Percentiles rank a stretch among this genome's conserved stretches.
Conservation (phyloP, 2,113 vertebrate genomes). For the Barnardius zonarius region DNA sequence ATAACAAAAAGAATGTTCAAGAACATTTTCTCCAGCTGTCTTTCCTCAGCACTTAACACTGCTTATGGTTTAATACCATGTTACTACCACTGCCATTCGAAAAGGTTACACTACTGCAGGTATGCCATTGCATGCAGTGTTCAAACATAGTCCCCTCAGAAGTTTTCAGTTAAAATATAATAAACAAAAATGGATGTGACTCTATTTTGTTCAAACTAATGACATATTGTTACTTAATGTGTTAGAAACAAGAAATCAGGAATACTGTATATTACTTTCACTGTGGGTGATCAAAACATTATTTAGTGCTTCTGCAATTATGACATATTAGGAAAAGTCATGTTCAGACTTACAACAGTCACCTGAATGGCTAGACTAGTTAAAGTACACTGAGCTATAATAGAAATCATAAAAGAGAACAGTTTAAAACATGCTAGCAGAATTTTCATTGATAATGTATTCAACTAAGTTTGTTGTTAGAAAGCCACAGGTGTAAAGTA, state of each 20-base stretch:
- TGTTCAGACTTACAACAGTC: neutral
- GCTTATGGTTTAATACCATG: neutral
- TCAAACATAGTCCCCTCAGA: neutral
- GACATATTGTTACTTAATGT: neutral
- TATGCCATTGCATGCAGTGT: neutral
- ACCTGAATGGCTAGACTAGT: neutral
- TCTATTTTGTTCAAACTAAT: constrained; percentile 25
- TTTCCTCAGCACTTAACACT: neutral
- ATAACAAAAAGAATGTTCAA: neutral
- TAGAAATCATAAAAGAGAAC: neutral
- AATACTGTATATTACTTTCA: neutral
- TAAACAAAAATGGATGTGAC: neutral
- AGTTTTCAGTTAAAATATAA: constrained; percentile 10
- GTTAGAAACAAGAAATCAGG: constrained; percentile 13
- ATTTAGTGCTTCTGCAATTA: constrained; percentile 38
- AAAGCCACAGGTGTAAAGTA: constrained; percentile 30
- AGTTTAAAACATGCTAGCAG: constrained; percentile 8
- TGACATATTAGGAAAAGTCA: constrained; percentile 27
- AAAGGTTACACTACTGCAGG: neutral
- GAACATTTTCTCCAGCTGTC: neutral
- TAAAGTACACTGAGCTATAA: constrained; percentile 1
- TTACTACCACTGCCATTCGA: neutral
- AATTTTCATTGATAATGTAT: constrained; percentile 29
- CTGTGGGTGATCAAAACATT: constrained; percentile 42
- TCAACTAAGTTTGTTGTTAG: constrained; percentile 54